These are phyloP conservation scores for Synanceia verrucosa DNA, from an alignment of 2,797 vertebrate species.

Conservation along the genomic window DNA sequence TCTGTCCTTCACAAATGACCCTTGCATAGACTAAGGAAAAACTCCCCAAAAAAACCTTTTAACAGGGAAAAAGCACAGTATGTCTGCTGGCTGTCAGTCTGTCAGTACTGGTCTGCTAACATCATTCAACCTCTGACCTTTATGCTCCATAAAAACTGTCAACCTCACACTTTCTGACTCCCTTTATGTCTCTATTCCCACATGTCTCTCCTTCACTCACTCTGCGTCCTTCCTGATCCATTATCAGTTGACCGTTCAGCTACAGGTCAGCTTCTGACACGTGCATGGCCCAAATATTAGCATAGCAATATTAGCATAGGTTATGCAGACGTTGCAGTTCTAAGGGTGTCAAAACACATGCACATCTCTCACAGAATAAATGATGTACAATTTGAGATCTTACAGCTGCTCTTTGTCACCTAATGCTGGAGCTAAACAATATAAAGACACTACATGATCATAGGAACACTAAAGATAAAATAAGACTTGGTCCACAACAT, in stretches of 20 bases:
- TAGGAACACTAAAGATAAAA: not conserved
- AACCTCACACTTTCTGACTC: constrained; percentile 11
- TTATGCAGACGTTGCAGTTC: too few species aligned
- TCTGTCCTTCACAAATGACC: too few species aligned
- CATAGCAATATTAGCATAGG: constrained; percentile 32
- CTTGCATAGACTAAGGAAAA: too few species aligned
- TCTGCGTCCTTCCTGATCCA: constrained; percentile 19
- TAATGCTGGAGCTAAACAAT: too few species aligned
- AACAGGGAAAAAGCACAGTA: not conserved
- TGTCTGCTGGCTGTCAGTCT: constrained; percentile 11
- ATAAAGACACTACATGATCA: too few species aligned
- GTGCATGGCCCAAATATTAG: constrained; percentile 22
- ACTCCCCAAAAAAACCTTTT: too few species aligned
- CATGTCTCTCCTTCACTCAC: constrained; percentile 1
- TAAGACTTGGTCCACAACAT: not conserved
- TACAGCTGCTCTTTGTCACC: too few species aligned
- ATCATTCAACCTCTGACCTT: constrained; percentile 20
- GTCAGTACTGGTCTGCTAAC: not conserved
- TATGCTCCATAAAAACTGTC: constrained; percentile 36
- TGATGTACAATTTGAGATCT: too few species aligned
- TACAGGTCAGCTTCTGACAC: constrained; percentile 28
- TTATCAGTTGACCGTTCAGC: constrained; percentile 14
- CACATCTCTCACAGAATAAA: too few species aligned
- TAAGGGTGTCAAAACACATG: too few species aligned
- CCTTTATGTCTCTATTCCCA: not conserved